Percentiles rank a stretch among this genome's conserved stretches.
Conservation (phyloP, 1,140 invertebrate genomes). For the Drosophila saltans region DNA sequence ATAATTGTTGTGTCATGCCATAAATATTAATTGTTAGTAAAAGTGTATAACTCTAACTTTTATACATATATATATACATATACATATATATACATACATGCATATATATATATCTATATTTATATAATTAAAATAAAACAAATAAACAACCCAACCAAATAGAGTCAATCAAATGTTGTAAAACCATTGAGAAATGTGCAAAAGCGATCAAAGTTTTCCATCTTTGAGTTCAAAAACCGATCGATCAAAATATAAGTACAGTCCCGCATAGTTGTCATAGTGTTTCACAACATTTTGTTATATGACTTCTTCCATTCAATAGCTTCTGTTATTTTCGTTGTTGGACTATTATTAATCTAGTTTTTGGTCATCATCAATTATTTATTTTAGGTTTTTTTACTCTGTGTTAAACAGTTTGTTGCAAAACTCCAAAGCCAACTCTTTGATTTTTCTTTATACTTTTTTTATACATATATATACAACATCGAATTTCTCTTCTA, state of each 20-base stretch:
- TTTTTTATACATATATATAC: too few species aligned
- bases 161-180: constrained; percentile 10
- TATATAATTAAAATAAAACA: neutral
- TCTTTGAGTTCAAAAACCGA: neutral
- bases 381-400: neutral
- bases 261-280: neutral
- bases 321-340: neutral
- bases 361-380: constrained; percentile 5
- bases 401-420: constrained; percentile 19
- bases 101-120: constrained; percentile 52
- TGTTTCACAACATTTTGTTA: neutral
- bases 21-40: constrained; percentile 81
- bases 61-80: constrained; percentile 50
- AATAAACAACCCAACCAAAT: neutral
- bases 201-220: neutral
- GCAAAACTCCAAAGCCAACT: neutral
- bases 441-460: neutral
- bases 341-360: constrained; percentile 38
- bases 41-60: constrained; percentile 73
- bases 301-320: neutral
- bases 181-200: constrained; percentile 5
- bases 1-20: constrained; percentile 82
- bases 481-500: neutral
- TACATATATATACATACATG: constrained; percentile 11
- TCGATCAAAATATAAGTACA: neutral